phyloP scores from a whole-genome alignment of 2,888 invertebrate genomes.

The Alitta virens region DNA sequence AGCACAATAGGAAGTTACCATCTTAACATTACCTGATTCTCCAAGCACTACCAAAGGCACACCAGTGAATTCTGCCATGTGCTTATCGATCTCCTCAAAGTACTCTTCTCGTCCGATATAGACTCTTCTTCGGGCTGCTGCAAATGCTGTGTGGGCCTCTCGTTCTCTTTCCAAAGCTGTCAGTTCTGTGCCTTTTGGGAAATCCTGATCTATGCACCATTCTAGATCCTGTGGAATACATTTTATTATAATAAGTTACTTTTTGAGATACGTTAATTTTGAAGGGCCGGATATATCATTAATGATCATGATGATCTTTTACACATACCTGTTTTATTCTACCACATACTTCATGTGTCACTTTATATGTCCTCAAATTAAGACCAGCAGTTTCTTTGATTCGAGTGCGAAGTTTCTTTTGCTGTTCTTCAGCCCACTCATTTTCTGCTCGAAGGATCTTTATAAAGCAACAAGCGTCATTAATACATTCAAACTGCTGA shows the following conservation, averaged over 20 bases:
- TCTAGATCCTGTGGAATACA: slow-evolving; percentile 42
- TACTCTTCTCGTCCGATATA: slow-evolving; percentile 43
- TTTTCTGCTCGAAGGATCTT: slow-evolving; percentile 21
- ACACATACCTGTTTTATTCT: slow-evolving; percentile 35
- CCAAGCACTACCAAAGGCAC: slow-evolving; percentile 40
- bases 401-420: slow-evolving; percentile 20
- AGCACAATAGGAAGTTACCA: too few relatives aligned
- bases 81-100: slow-evolving; percentile 33
- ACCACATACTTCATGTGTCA: slow-evolving; percentile 31
- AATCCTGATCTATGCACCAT: slow-evolving; percentile 35
- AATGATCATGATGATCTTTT: too few relatives aligned
- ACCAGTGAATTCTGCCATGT: slow-evolving; percentile 15
- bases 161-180: slow-evolving; percentile 36
- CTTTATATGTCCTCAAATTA: slow-evolving; percentile 29
- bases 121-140: slow-evolving; percentile 36
- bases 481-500: too few relatives aligned
- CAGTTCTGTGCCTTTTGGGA: slow-evolving; percentile 39
- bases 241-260: too few relatives aligned
- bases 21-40: slow-evolving; percentile 48
- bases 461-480: too few relatives aligned
- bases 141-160: slow-evolving; percentile 40
- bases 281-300: too few relatives aligned
- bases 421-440: slow-evolving; percentile 36
- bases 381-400: slow-evolving; percentile 14
- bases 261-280: too few relatives aligned